Conservation (phyloP, 2,113 vertebrate genomes). For the Crotalus helleri region DNA sequence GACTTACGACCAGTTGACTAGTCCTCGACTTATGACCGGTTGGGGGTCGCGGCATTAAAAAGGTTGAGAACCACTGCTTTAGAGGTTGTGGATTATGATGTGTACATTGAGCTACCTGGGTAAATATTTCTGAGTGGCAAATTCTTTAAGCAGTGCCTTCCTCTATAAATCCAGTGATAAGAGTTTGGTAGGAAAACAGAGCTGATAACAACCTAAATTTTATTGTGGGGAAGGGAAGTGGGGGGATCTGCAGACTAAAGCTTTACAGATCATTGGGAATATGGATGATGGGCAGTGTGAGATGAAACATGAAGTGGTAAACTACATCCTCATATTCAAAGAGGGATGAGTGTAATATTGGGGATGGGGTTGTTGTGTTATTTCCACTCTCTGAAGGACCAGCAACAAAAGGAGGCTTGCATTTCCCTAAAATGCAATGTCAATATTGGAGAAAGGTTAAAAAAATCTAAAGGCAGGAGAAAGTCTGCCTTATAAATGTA, state of each 20-base stretch:
- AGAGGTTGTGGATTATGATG: not conserved
- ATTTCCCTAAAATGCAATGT: not conserved
- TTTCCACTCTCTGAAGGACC: not conserved
- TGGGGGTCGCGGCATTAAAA: too few relatives aligned
- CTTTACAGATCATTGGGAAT: not conserved
- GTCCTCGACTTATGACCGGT: too few relatives aligned
- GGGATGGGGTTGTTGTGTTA: not conserved
- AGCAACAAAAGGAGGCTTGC: not conserved
- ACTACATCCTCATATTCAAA: not conserved
- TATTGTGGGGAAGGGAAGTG: not conserved
- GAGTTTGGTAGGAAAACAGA: not conserved
- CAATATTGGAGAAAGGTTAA: not conserved
- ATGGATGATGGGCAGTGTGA: not conserved
- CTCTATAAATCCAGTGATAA: not conserved
- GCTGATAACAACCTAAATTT: not conserved
- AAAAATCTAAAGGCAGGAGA: not conserved
- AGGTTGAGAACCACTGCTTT: too few relatives aligned
- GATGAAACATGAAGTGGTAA: not conserved
- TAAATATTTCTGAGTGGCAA: not conserved
- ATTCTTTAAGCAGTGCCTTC: not conserved
- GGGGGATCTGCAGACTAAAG: not conserved
- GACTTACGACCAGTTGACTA: too few relatives aligned
- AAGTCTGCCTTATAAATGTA: not conserved
- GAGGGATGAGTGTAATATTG: not conserved
- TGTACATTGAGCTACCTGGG: not conserved